phyloP scores from a whole-genome alignment of 2,888 invertebrate species.

The Xylocampa areola region DNA sequence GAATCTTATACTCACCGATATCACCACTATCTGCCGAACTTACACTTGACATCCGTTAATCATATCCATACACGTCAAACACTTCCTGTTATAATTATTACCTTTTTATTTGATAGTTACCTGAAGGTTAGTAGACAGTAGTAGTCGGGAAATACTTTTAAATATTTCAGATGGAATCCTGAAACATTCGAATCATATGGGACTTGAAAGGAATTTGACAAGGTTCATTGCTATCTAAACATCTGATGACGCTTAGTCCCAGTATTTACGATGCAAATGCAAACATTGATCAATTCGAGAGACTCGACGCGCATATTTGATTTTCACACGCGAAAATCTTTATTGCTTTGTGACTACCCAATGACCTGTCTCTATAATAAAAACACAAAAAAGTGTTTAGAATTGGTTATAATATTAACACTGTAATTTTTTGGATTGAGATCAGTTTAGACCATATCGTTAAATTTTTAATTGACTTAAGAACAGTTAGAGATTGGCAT shows the following conservation, averaged over 20 bases:
- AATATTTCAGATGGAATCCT: not conserved
- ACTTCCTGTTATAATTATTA: conserved; percentile 34
- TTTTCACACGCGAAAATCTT: conserved; percentile 63
- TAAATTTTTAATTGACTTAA: not conserved
- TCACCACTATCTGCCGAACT: conserved; percentile 66
- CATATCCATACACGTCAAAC: conserved; percentile 32
- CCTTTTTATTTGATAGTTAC: conserved; percentile 25
- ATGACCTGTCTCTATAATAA: conserved; percentile 17
- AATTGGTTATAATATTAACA: not conserved
- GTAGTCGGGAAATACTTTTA: not conserved
- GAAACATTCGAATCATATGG: not conserved
- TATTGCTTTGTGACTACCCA: conserved; percentile 28
- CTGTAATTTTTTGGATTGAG: not conserved
- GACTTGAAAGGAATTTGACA: not conserved
- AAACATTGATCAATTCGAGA: conserved; percentile 61
- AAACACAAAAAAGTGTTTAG: not conserved
- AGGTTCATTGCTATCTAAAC: conserved; percentile 24
- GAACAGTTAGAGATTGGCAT: not conserved
- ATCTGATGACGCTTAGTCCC: conserved; percentile 40
- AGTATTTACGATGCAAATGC: conserved; percentile 53
- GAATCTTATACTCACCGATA: conserved; percentile 79
- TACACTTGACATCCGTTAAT: conserved; percentile 46
- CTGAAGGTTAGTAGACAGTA: conserved; percentile 14
- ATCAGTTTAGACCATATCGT: not conserved
- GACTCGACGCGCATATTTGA: conserved; percentile 59